These are phyloP conservation scores for Diplodus sargus DNA, from an alignment of 2,797 vertebrate genomes.

Conservation along the genomic window DNA sequence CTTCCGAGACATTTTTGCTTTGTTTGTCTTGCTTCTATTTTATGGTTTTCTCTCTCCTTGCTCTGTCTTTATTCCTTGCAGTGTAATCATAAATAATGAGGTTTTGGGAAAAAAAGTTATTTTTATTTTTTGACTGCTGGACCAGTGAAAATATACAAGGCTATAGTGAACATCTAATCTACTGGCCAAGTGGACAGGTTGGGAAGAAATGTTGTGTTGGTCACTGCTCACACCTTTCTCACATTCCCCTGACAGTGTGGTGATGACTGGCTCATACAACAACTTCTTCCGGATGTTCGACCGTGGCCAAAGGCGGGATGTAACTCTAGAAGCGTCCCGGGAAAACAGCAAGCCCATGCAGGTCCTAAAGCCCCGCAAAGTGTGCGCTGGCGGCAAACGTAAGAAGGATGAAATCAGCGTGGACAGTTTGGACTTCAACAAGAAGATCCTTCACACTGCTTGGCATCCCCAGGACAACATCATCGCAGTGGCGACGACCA, in stretches of 20 bases:
- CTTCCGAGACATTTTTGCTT: too few species aligned
- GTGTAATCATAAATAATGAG: too few species aligned
- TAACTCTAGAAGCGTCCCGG: conserved; percentile 95
- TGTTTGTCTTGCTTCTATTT: too few species aligned
- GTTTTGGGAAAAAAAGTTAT: too few species aligned
- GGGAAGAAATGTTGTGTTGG: too few species aligned
- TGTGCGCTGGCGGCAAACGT: conserved; percentile 95
- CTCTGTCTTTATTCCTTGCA: too few species aligned
- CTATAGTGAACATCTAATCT: too few species aligned
- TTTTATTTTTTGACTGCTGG: too few species aligned
- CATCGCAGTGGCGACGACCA: conserved; percentile 98
- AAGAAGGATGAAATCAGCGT: conserved; percentile 99
- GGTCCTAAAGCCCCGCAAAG: conserved; percentile 95
- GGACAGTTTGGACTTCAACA: conserved; percentile 99
- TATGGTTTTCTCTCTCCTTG: too few species aligned
- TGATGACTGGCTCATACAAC: conserved; percentile 99
- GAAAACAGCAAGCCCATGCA: conserved; percentile 97
- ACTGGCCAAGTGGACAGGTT: too few species aligned
- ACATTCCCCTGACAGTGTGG: conserved; percentile 84
- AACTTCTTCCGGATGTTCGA: conserved; percentile 99
- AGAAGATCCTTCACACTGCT: conserved; percentile 99
- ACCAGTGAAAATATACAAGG: too few species aligned
- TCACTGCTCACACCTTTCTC: background rate
- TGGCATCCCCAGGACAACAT: conserved; percentile 99
- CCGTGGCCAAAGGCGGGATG: conserved; percentile 91